Conservation (phyloP, 2,797 vertebrate genomes). For the Phyllotis vaccarum region DNA sequence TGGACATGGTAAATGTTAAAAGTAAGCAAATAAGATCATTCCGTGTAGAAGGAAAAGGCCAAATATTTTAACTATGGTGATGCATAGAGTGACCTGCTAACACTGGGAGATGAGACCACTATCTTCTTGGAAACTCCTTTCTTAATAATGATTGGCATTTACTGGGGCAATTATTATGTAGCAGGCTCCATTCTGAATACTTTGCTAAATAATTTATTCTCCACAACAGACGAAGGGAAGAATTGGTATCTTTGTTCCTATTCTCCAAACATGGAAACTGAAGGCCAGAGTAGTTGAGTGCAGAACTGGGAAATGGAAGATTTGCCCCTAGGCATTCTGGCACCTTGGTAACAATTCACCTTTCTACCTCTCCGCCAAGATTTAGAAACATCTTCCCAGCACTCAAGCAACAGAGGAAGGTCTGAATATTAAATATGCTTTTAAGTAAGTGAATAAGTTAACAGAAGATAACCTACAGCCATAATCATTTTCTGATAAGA, state of each 20-base stretch:
- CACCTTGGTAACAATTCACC: neutral
- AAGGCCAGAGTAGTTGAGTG: neutral
- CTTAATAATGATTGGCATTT: neutral
- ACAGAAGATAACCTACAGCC: neutral
- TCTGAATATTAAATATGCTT: neutral
- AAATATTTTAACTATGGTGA: neutral
- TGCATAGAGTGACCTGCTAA: neutral
- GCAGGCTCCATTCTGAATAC: slow-evolving; percentile 23
- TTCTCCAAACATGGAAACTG: slow-evolving; percentile 7
- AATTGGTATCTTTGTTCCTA: slow-evolving; percentile 13
- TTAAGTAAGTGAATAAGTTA: neutral
- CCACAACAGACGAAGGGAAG: neutral
- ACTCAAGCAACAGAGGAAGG: neutral
- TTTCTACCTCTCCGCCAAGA: neutral
- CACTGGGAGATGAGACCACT: neutral
- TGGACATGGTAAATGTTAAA: slow-evolving; percentile 11
- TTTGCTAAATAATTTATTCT: slow-evolving; percentile 51
- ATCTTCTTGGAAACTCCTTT: neutral
- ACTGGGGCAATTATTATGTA: neutral
- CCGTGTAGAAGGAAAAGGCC: neutral
- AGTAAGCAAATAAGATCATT: neutral
- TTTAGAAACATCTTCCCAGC: neutral
- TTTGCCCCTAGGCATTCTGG: neutral
- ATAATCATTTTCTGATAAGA: neutral
- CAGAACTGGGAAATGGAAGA: neutral